Evolutionary conservation across 1,140 invertebrate species (phyloP).

Genomic region (Pseudomyrmex cubaensis): DNA sequence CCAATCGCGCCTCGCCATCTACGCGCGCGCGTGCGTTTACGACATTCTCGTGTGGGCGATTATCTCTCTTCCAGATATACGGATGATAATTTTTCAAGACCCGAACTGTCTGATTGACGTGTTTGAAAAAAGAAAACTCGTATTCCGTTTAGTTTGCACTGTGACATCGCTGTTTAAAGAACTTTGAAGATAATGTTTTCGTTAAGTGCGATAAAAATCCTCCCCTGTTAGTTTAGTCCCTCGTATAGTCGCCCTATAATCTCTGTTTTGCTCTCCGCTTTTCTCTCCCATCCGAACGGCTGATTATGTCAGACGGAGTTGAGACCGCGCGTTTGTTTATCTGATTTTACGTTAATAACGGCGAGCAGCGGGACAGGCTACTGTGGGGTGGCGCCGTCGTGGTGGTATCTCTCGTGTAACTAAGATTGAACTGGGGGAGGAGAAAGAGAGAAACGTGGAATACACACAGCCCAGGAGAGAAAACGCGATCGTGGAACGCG

Average conservation of each 20-base stretch:
- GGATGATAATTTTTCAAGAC: not conserved
- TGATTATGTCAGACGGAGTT: constrained; percentile 81
- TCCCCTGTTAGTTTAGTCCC: not conserved
- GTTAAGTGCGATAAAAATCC: not conserved
- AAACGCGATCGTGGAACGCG: not conserved
- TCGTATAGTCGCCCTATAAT: no score
- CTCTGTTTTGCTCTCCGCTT: not conserved
- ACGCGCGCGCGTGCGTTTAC: constrained; percentile 69
- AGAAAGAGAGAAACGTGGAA: constrained; percentile 5
- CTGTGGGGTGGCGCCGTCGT: constrained; percentile 63
- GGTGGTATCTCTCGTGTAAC: constrained; percentile 68
- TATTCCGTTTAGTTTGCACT: constrained; percentile 12
- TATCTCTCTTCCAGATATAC: not conserved
- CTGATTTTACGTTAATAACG: constrained; percentile 80
- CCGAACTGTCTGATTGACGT: no score
- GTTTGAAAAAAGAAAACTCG: not conserved
- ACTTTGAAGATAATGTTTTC: not conserved
- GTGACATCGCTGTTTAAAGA: no score
- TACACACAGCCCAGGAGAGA: constrained; percentile 30
- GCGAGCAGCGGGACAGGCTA: constrained; percentile 75
- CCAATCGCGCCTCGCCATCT: constrained; percentile 76
- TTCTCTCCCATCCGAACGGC: constrained; percentile 72
- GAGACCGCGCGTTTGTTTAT: constrained; percentile 80
- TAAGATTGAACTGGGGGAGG: constrained; percentile 42
- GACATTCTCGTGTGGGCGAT: constrained; percentile 13